A percentile compares a stretch with the other conserved stretches of the same genome.
Evolutionary conservation across 2,888 invertebrate genomes (phyloP).

Genomic region (Chironomus riparius): DNA sequence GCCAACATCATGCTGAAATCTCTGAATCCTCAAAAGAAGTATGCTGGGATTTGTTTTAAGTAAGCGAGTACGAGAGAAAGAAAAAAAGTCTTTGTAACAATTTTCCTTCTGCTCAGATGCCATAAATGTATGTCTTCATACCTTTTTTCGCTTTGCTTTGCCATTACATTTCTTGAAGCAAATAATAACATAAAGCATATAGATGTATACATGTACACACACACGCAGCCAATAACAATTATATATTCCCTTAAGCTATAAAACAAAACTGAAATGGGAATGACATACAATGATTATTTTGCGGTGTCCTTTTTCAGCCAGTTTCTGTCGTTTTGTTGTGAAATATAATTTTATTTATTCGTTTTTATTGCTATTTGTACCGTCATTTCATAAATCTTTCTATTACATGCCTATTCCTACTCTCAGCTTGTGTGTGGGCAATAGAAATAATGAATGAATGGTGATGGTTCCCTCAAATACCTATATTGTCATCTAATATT

Average conservation of each 20-base stretch:
- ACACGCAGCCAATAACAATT: not conserved
- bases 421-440: no score
- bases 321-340: not conserved
- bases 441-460: no score
- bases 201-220: not conserved
- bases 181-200: not conserved
- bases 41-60: conserved; percentile 18
- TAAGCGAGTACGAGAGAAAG: not conserved
- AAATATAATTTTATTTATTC: conserved; percentile 17
- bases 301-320: conserved; percentile 8
- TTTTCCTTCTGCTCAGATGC: not conserved
- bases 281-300: conserved; percentile 17
- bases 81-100: not conserved
- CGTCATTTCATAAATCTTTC: not conserved
- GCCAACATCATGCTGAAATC: conserved; percentile 20
- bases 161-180: not conserved
- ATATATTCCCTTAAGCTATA: conserved; percentile 13
- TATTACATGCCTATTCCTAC: not conserved
- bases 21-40: conserved; percentile 21
- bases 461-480: no score
- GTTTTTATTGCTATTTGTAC: not conserved
- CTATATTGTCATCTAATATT: no score
- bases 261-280: conserved; percentile 11
- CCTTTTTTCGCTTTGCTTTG: not conserved
- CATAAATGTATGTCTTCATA: conserved; percentile 7